These are phyloP conservation scores for Tonatia bakeri DNA, from an alignment of 2,113 vertebrate genomes.

Conservation along the genomic window DNA sequence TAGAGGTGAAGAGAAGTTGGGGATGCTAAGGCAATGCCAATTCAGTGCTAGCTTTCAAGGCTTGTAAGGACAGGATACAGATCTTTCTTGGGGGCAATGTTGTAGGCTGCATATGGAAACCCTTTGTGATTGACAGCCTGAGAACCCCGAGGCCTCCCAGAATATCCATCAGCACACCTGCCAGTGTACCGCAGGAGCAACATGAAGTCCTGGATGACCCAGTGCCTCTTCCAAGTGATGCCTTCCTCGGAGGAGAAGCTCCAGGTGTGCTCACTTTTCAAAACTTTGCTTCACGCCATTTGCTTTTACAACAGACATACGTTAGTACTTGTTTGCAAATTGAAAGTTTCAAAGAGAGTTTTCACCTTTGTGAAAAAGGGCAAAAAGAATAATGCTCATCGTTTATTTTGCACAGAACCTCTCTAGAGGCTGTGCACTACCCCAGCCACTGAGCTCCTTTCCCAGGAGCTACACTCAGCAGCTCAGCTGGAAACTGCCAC, in stretches of 20 bases:
- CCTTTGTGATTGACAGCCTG: neutral
- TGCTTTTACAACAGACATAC: neutral
- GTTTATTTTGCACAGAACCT: neutral
- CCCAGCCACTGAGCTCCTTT: neutral
- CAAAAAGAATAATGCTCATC: neutral
- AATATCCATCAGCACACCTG: neutral
- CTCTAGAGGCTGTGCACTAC: neutral
- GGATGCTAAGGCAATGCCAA: neutral
- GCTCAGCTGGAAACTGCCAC: neutral
- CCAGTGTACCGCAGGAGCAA: neutral
- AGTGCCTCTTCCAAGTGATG: neutral
- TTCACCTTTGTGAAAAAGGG: neutral
- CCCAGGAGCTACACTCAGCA: neutral
- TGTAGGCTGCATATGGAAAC: neutral
- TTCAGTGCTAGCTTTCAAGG: neutral
- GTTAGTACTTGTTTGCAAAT: neutral
- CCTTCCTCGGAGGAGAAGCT: neutral
- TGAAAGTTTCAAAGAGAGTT: neutral
- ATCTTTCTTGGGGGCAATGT: neutral
- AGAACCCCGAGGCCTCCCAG: neutral
- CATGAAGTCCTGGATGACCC: neutral
- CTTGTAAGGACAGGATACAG: no score
- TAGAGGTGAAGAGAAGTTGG: neutral
- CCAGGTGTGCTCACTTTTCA: neutral
- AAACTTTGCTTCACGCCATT: neutral